phyloP scores from a whole-genome alignment of 1,140 invertebrate genomes.

The Meteorus sp. region DNA sequence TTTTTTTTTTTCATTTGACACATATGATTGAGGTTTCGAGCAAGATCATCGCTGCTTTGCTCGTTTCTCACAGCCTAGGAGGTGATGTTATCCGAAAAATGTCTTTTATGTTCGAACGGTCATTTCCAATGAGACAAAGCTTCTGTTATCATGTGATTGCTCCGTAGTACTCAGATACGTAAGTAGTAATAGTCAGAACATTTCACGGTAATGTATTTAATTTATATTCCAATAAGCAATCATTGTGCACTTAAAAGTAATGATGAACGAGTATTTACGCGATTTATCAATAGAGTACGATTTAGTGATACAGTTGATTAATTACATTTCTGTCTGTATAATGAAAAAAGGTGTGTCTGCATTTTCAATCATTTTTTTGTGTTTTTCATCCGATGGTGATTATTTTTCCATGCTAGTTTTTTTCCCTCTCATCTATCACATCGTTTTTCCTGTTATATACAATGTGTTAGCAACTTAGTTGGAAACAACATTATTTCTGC shows the following conservation, averaged over 20 bases:
- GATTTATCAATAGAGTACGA: not conserved
- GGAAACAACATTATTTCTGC: slow-evolving; percentile 32
- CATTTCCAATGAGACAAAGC: no score
- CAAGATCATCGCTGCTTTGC: slow-evolving; percentile 51
- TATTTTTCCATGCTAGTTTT: not conserved
- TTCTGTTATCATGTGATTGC: no score
- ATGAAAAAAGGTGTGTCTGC: slow-evolving; percentile 29
- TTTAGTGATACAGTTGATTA: slow-evolving; percentile 38
- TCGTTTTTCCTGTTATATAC: slow-evolving; percentile 37
- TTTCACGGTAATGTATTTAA: no score
- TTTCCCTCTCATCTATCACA: slow-evolving; percentile 24
- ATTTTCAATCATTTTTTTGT: slow-evolving; percentile 16
- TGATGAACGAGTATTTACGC: not conserved
- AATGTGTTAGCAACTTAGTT: slow-evolving; percentile 39
- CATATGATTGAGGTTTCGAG: slow-evolving; percentile 57
- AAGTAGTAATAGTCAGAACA: no score
- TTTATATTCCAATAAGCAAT: slow-evolving; percentile 22
- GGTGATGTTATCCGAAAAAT: slow-evolving; percentile 46
- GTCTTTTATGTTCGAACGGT: no score
- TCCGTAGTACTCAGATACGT: no score
- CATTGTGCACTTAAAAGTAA: slow-evolving; percentile 44
- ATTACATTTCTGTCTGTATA: slow-evolving; percentile 39
- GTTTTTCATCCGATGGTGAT: slow-evolving; percentile 2
- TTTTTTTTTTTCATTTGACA: slow-evolving; percentile 50
- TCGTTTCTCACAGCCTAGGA: slow-evolving; percentile 57